Base-by-base conservation (phyloP, 1,140 invertebrate genomes). In the Aphis gossypii region DNA sequence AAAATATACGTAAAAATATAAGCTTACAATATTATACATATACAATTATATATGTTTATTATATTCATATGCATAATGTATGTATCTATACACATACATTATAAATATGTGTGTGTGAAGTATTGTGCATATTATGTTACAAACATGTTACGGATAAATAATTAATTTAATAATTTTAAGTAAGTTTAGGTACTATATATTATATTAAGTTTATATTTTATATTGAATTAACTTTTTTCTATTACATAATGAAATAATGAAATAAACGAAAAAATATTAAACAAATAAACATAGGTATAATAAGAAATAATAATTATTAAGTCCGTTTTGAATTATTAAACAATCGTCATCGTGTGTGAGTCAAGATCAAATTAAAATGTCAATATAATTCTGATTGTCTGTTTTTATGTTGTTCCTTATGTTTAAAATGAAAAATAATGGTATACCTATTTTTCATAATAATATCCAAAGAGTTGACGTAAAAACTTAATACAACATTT, bases 351-450 rank as follows among this genome's bases (percentile, higher is more conserved):
- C 9, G 86, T 89, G 48, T 54, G 48, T 89, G 48, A 54, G 87
- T 89, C 30, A 54, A 35, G 87, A 54, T 89, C 46, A 89, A 54
- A 54, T 89, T 54, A 89, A 89, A 87, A 89, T 89, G 18, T 89
- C 87, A 89, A 89, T 89, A 89, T 89, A 89, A 89, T 89, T 89
- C 87, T 89, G 87, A 89, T 89, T 89, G 48, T 89, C 87, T 89
- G 87, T 89, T 89, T 54, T 89, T 89, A 89, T 54, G 87, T 89
- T 89, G n/a, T 89, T 46, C n/a, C 48, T 89, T 89, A 51, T 89
- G 35, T 89, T 89, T 38, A 89, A 54, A 87, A 87, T 87, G 86
- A 89, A 89, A 38, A 89, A 89, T 89, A 89, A 89, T 35, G 8
- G n/a, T 54, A 38, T n/a, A 89, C 1, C 38, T 41, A 41, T 54